These are phyloP conservation scores for Fukomys damarensis DNA, from an alignment of 2,113 vertebrate genomes.

Conservation along the genomic window DNA sequence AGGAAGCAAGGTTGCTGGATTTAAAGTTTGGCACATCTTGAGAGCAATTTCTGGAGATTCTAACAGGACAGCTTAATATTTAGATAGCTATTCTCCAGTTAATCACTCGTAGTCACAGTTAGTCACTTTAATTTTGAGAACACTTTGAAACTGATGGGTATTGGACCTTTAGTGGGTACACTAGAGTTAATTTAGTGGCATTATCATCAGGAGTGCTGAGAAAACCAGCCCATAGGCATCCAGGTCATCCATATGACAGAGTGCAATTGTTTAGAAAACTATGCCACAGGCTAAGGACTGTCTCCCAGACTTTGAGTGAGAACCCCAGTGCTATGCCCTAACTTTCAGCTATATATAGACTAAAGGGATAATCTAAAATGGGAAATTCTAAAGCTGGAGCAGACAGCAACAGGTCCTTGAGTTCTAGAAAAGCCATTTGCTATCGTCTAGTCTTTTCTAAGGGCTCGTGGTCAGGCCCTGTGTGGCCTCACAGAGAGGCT, in stretches of 20 bases:
- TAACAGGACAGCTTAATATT: background rate
- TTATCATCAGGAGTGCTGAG: background rate
- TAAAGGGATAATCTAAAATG: background rate
- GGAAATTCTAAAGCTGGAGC: background rate
- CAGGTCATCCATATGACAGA: background rate
- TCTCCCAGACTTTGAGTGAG: background rate
- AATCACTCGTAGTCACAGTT: background rate
- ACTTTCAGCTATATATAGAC: background rate
- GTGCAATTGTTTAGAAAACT: background rate
- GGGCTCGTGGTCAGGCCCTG: background rate
- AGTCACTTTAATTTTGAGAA: background rate
- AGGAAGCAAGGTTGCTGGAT: background rate
- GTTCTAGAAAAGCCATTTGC: background rate
- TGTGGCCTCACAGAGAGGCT: background rate
- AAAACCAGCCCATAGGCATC: background rate
- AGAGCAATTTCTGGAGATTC: background rate
- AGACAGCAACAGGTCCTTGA: background rate
- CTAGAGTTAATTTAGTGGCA: background rate
- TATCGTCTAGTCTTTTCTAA: background rate
- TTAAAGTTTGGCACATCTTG: background rate
- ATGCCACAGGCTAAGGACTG: background rate
- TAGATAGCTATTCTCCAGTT: background rate
- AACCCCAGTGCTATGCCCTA: background rate
- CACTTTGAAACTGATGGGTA: background rate
- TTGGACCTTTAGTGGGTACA: too few species aligned